Conservation (phyloP, 2,888 invertebrate species). For the Gortyna flavago region DNA sequence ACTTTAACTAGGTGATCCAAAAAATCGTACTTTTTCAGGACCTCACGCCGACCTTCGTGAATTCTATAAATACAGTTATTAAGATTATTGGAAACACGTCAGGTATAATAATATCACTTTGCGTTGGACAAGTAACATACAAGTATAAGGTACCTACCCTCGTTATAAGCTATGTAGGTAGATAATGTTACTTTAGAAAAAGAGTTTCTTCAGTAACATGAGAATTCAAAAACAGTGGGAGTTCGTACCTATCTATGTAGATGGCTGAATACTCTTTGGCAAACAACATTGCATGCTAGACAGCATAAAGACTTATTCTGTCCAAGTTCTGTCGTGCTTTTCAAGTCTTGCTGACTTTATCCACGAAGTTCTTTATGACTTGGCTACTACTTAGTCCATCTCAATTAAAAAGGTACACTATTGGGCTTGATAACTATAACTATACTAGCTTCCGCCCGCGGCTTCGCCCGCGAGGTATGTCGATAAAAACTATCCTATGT, state of each 20-base stretch:
- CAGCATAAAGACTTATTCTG: no score
- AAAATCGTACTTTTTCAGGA: constrained; percentile 89
- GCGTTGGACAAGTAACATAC: constrained; percentile 91
- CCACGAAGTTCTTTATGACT: not conserved
- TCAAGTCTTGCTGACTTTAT: not conserved
- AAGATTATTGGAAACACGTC: constrained; percentile 93
- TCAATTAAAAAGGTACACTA: not conserved
- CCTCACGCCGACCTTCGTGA: constrained; percentile 93
- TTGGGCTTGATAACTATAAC: not conserved
- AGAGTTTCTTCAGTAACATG: not conserved
- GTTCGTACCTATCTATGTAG: not conserved
- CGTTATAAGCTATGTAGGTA: not conserved
- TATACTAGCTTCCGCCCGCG: no score
- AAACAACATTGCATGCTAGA: not conserved
- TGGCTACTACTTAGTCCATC: not conserved
- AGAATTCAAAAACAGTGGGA: not conserved
- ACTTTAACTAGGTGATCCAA: not conserved
- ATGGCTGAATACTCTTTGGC: not conserved
- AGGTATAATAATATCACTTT: constrained; percentile 92
- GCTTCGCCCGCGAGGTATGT: no score
- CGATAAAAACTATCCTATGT: no score
- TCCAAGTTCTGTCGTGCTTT: not conserved
- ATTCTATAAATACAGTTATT: constrained; percentile 93
- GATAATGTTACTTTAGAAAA: not conserved
- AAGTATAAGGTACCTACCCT: constrained; percentile 83